A percentile compares a stretch with the other conserved stretches of the same genome.
phyloP scores from a whole-genome alignment of 2,888 invertebrate genomes.

The Pseudanteris insignis region DNA sequence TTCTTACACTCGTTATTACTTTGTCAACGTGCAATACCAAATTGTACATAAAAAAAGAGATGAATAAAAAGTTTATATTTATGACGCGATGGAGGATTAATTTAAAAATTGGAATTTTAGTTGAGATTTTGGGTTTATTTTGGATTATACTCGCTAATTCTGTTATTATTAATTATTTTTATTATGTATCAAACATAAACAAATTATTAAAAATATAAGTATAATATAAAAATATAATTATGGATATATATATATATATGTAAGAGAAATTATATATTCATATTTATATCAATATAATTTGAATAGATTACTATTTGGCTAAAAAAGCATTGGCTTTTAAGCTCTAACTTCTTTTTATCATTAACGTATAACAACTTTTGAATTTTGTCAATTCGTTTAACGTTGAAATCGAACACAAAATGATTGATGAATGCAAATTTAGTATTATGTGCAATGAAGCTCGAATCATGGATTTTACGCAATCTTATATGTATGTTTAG shows the following conservation, averaged over 20 bases:
- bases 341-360: too few species aligned
- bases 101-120: constrained; percentile 1
- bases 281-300: too few species aligned
- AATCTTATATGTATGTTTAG: constrained; percentile 27
- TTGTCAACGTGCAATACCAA: constrained; percentile 17
- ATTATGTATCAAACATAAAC: too few species aligned
- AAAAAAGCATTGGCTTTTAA: too few species aligned
- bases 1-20: constrained; percentile 1
- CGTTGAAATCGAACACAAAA: background rate
- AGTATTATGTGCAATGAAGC: constrained; percentile 39
- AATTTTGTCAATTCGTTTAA: too few species aligned
- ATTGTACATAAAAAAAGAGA: constrained; percentile 10
- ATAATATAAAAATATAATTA: too few species aligned
- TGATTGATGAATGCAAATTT: constrained; percentile 31
- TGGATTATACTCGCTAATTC: background rate
- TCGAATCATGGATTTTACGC: constrained; percentile 7
- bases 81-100: constrained; percentile 1
- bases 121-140: background rate
- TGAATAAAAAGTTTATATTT: constrained; percentile 1
- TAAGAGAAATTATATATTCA: too few species aligned
- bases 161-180: too few species aligned
- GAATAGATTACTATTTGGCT: too few species aligned
- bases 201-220: too few species aligned
- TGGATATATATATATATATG: too few species aligned
- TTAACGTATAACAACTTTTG: too few species aligned